A percentile compares a stretch with the other conserved stretches of the same genome.
phyloP scores from a whole-genome alignment of 2,888 invertebrate genomes.

The Pyrgus malvae region DNA sequence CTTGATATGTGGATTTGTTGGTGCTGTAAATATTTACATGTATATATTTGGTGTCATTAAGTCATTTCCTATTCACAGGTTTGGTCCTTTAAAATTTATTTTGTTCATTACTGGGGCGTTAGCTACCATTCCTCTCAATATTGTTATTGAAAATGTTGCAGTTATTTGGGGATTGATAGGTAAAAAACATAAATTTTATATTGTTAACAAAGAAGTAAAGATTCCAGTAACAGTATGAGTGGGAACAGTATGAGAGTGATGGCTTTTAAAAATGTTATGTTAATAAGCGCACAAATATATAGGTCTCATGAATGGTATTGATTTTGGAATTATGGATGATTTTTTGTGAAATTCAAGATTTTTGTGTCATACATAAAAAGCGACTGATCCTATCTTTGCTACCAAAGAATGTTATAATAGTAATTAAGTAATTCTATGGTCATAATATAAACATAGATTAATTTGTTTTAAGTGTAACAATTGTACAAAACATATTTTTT shows the following conservation, averaged over 20 bases:
- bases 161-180: slow-evolving; percentile 97
- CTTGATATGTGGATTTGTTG: slow-evolving; percentile 94
- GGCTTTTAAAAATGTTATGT: no score
- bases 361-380: slow-evolving; percentile 10
- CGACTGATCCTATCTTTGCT: slow-evolving; percentile 31
- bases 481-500: no score
- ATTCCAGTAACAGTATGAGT: slow-evolving; percentile 85
- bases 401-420: slow-evolving; percentile 42
- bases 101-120: slow-evolving; percentile 93
- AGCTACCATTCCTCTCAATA: slow-evolving; percentile 95
- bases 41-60: slow-evolving; percentile 98
- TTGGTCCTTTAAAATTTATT: slow-evolving; percentile 89
- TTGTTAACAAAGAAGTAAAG: slow-evolving; percentile 95
- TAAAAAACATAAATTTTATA: slow-evolving; percentile 97
- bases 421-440: slow-evolving; percentile 6
- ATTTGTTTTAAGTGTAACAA: not conserved
- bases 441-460: not conserved
- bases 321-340: not conserved
- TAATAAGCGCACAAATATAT: slow-evolving; percentile 60
- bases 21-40: slow-evolving; percentile 98
- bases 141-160: slow-evolving; percentile 96
- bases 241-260: no score
- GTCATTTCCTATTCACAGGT: slow-evolving; percentile 94
- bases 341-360: slow-evolving; percentile 5
- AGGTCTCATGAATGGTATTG: not conserved